phyloP scores from a whole-genome alignment of 2,113 vertebrate genomes.

The Microcebus griseorufus region DNA sequence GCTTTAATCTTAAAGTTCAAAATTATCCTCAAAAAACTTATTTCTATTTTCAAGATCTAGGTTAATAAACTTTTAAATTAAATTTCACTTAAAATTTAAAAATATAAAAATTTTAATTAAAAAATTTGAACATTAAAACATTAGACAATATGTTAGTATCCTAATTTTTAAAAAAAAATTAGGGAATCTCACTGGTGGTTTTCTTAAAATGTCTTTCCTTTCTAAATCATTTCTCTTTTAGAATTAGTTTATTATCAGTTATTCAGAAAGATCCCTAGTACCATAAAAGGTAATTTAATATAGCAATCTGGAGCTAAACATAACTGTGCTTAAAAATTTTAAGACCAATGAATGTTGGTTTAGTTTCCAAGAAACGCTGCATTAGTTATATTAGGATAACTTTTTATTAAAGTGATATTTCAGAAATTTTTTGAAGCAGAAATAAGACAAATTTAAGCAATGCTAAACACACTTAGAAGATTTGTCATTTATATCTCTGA shows the following conservation, averaged over 20 bases:
- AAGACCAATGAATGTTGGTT: background rate
- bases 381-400: background rate
- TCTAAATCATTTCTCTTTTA: background rate
- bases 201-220: background rate
- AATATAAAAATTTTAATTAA: background rate
- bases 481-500: background rate
- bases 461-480: background rate
- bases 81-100: constrained; percentile 18
- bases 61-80: constrained; percentile 17
- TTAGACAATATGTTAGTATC: background rate
- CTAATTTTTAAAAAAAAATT: background rate
- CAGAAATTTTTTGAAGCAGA: constrained; percentile 3
- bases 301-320: background rate
- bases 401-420: background rate
- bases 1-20: constrained; percentile 13
- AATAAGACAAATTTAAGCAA: background rate
- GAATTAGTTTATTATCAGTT: background rate
- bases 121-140: background rate
- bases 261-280: background rate
- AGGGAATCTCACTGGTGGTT: background rate
- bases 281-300: background rate
- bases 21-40: background rate
- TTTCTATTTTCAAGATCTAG: background rate
- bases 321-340: background rate
- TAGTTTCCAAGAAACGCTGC: background rate